Conservation (phyloP, 2,797 vertebrate species). For the Mycteria americana region DNA sequence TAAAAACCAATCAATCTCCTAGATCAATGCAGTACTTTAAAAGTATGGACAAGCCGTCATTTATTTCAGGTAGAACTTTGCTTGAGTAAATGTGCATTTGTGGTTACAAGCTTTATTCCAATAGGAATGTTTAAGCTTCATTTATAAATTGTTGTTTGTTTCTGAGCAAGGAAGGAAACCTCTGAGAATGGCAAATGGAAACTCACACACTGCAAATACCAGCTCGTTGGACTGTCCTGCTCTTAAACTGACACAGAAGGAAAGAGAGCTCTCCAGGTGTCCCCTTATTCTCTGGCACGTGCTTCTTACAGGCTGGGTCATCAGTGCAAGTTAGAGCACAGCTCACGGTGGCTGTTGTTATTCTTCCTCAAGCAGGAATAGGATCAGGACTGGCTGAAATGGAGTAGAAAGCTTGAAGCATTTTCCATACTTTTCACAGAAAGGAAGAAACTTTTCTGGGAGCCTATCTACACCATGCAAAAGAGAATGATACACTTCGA, state of each 20-base stretch:
- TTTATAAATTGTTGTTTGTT: not conserved
- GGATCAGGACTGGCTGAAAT: not conserved
- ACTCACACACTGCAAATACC: not conserved
- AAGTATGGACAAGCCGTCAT: not conserved
- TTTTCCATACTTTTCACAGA: not conserved
- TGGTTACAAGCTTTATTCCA: not conserved
- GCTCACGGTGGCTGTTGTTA: not conserved
- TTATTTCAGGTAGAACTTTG: not conserved
- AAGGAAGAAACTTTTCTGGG: not conserved
- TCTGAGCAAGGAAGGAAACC: not conserved
- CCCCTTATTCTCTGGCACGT: not conserved
- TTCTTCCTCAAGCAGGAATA: not conserved
- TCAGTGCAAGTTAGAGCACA: not conserved
- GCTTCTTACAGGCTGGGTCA: not conserved
- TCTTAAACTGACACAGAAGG: not conserved
- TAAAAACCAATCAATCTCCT: not conserved
- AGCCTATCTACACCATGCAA: not conserved
- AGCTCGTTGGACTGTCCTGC: not conserved
- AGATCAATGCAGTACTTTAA: not conserved
- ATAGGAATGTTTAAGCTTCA: not conserved
- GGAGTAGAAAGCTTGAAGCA: accelerated
- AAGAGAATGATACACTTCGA: not conserved
- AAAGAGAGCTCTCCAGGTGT: not conserved
- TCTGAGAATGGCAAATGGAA: not conserved
- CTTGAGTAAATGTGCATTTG: not conserved